Evolutionary conservation across 2,797 vertebrate species (phyloP), one percentile per base, ranked within the genome.

Genomic region (Coranthus polyacanthus): DNA sequence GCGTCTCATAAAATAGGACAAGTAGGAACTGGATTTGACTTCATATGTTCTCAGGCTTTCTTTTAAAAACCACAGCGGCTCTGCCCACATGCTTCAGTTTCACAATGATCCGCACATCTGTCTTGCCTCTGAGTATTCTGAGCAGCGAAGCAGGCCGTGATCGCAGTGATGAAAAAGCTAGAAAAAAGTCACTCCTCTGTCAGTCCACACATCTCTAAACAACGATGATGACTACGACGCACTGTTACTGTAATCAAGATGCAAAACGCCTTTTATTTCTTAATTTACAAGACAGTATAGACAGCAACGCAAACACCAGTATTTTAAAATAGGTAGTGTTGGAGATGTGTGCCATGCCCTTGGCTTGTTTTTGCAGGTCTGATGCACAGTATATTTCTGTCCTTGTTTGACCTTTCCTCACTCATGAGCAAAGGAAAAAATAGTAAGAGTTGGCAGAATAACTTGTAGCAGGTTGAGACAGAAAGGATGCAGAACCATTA

Each of bases 71-170:
- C 54, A 20, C 4, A 41, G 18, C 43, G 2, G 7, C 26, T 26
- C 41, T 12, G 13, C 29, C 22, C 42, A 50, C 42, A 7, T 36
- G 22, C 43, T 54, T 7, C 6, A 32, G 12, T 61, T 47, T 67
- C 12, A 37, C 8, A 21, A 2, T 12, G 12, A 39, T 24, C 5
- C 3, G 4, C 3, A 13, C 13, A 15, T 38, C 37, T 38, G 13
- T 15, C 8, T 38, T 38, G 2, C 37, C 37, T 38, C 37, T 16
- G 6, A 32, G 4, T 12, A 8, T 3, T 29, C 1, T 20, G 26
- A 7, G n/a, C 26, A 11, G 4, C 37, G n/a, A 21, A 17, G 11
- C n/a, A 0, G 0, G 13, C 6, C 2, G 12, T 13, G 12, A 38
- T 26, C 2, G 4, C n/a, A 16, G 17, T 22, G n/a, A n/a, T 6